Evolutionary conservation across 2,113 vertebrate species (phyloP).

Genomic region (Strigops habroptila): DNA sequence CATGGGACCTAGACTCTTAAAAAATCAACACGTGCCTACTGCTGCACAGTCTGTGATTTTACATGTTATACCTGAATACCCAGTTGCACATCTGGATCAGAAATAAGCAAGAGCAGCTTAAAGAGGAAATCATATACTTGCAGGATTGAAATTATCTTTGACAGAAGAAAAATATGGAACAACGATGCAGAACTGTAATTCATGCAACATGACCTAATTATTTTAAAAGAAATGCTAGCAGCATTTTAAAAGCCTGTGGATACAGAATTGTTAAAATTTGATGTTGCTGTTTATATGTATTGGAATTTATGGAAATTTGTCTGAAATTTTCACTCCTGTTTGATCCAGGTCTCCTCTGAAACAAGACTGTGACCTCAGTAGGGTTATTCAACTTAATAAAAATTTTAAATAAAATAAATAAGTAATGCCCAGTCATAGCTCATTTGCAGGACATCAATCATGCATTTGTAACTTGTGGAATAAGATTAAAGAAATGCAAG

Average conservation of each 20-base stretch:
- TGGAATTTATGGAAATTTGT: constrained; percentile 49
- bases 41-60: background rate
- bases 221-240: constrained; percentile 53
- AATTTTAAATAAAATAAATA: constrained; percentile 63
- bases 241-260: constrained; percentile 40
- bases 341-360: background rate
- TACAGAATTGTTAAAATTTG: constrained; percentile 55
- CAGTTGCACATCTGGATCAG: background rate
- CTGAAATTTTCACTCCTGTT: constrained; percentile 25
- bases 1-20: background rate
- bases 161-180: constrained; percentile 41
- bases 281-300: constrained; percentile 22
- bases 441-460: constrained; percentile 57
- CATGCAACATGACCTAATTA: constrained; percentile 57
- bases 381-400: constrained; percentile 41
- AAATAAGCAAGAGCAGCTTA: background rate
- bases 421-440: constrained; percentile 44
- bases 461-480: background rate
- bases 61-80: background rate
- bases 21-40: background rate
- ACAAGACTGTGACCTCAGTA: background rate
- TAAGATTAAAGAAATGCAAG: background rate
- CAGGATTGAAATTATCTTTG: constrained; percentile 41
- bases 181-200: constrained; percentile 46
- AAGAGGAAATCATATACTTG: background rate